Conservation (phyloP, 2,888 invertebrate genomes). For the Pherbina coryleti region DNA sequence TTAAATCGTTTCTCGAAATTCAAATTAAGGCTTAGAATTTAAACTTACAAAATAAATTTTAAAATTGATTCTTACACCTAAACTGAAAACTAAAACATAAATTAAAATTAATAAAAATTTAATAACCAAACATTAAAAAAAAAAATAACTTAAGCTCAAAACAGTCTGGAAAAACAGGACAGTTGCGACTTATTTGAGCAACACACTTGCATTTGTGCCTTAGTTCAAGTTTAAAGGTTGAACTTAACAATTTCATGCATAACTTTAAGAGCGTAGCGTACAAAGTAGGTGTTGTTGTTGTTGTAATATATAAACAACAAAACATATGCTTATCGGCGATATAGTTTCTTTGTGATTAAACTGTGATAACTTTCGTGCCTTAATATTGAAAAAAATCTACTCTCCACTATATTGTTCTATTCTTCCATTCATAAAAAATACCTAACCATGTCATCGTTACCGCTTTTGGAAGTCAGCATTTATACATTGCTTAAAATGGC, state of each 20-base stretch:
- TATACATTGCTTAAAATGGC: constrained; percentile 58
- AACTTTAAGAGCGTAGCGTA: background rate
- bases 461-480: constrained; percentile 53
- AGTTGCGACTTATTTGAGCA: too few species aligned
- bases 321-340: background rate
- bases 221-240: background rate
- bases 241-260: too few species aligned
- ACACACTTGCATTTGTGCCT: background rate
- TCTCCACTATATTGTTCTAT: background rate
- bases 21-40: background rate
- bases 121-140: too few species aligned
- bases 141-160: too few species aligned
- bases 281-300: too few species aligned
- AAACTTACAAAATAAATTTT: background rate
- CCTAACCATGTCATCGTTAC: background rate
- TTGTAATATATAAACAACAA: background rate
- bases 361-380: background rate
- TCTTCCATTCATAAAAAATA: background rate
- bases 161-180: too few species aligned
- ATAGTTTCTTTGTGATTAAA: background rate
- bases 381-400: background rate
- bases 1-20: background rate
- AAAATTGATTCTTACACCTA: background rate
- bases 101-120: background rate
- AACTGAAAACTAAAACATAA: background rate